Evolutionary conservation across 2,888 invertebrate genomes (phyloP).

Genomic region (Tachystola acroxantha): DNA sequence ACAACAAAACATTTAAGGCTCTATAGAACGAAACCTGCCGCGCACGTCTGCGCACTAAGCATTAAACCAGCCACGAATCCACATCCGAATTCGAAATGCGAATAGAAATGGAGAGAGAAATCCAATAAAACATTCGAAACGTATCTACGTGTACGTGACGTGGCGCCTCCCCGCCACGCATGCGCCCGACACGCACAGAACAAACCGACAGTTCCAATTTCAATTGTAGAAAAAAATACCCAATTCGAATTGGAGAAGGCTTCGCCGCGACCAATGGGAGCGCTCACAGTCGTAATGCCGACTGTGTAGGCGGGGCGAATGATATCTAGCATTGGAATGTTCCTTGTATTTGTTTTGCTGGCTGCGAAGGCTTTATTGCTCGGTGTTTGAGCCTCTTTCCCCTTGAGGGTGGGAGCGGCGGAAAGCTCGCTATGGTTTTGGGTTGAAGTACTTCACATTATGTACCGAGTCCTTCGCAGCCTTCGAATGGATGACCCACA

Average conservation of each 20-base stretch:
- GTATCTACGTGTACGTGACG: conserved; percentile 74
- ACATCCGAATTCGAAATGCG: conserved; percentile 61
- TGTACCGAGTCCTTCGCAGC: conserved; percentile 53
- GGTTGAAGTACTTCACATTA: conserved; percentile 65
- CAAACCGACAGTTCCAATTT: conserved; percentile 73
- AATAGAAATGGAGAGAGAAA: conserved; percentile 65
- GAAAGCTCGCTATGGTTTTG: conserved; percentile 68
- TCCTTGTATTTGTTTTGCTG: conserved; percentile 75
- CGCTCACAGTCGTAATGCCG: conserved; percentile 75
- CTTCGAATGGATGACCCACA: conserved; percentile 43
- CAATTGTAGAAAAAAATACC: conserved; percentile 77
- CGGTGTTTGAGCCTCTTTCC: conserved; percentile 72
- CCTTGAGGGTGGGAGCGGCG: conserved; percentile 64
- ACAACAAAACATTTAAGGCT: conserved; percentile 2
- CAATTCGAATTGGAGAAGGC: conserved; percentile 76
- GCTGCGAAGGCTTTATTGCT: conserved; percentile 74
- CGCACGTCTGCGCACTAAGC: conserved; percentile 59
- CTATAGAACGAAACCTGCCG: not conserved
- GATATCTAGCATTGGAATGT: conserved; percentile 79
- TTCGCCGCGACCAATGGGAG: conserved; percentile 72
- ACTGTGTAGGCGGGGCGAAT: conserved; percentile 76
- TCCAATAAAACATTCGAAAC: conserved; percentile 75
- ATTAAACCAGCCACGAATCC: conserved; percentile 50
- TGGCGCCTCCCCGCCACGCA: conserved; percentile 62
- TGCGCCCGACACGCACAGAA: conserved; percentile 62